Base-by-base conservation (phyloP, 2,888 invertebrate genomes). In the Patella pellucida region DNA sequence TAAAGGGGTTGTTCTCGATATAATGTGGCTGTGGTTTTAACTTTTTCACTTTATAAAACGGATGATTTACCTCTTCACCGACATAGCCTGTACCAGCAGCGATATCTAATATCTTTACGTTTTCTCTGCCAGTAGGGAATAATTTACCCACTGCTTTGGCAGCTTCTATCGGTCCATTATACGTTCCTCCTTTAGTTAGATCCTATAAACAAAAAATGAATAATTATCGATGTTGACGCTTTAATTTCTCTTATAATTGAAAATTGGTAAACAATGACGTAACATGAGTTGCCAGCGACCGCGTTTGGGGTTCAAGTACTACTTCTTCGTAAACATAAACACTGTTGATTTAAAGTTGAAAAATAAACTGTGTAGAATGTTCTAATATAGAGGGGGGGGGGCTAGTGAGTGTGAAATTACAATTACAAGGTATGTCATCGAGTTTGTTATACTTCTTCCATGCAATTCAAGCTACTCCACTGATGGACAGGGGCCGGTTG, bases 21-120 rank as follows among this genome's bases (percentile, higher is more conserved):
- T n/a, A n/a, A n/a, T n/a, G n/a, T n/a, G n/a, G n/a, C n/a, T n/a
- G n/a, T n/a, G n/a, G n/a, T n/a, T n/a, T n/a, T n/a, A n/a, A n/a
- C n/a, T 14, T 67, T 41, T n/a, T 15, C 51, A 56, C 51, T 41
- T 3, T 62, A 19, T 2, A 68, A n/a, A n/a, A 2, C 23, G 15
- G 9, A 7, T n/a, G 9, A 69, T 74, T 74, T 78, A 86, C 85
- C 81, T 85, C 82, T 73, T 84, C 83, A 7, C 90, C 91, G 51
- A 90, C 87, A 74, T 87, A 81, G 11, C 91, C 91, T 5, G 91
- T 90, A 23, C 91, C 91, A 54, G 90, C 89, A 3, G 91, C 91
- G 5, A 91, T 87, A 79, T 91, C 91, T 7, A 91, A 77, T 52
- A 91, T 82, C 16, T 76, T 74, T 3, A 84, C 68, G 15, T 76